phyloP scores from a whole-genome alignment of 2,888 invertebrate species.

The Oscheius onirici region DNA sequence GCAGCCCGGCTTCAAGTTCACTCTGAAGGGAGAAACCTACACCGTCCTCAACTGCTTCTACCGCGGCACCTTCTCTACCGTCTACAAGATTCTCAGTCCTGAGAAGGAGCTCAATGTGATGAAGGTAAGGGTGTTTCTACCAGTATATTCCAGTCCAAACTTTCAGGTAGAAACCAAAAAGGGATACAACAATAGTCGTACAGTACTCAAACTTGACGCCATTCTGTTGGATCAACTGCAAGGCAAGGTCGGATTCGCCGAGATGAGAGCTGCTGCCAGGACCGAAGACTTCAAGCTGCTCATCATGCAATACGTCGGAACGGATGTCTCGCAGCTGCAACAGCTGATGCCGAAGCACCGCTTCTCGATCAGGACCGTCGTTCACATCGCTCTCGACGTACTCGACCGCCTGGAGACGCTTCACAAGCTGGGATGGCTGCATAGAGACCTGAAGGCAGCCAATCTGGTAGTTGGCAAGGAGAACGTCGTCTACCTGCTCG shows the following conservation, averaged over 20 bases:
- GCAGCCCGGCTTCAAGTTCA: no score
- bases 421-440: not conserved
- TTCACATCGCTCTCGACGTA: not conserved
- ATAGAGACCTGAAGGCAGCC: slow-evolving; percentile 5
- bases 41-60: not conserved
- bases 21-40: not conserved
- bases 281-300: slow-evolving; percentile 33
- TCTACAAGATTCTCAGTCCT: not conserved
- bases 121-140: not conserved
- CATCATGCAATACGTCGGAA: slow-evolving; percentile 50
- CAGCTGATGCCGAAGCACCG: slow-evolving; percentile 38
- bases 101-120: not conserved
- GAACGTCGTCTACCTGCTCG: not conserved
- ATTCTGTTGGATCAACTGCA: not conserved
- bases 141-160: not conserved
- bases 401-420: not conserved
- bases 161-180: not conserved
- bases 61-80: not conserved
- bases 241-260: slow-evolving; percentile 12
- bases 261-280: slow-evolving; percentile 16
- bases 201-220: not conserved
- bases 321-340: slow-evolving; percentile 39
- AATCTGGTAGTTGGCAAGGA: not conserved
- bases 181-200: not conserved
- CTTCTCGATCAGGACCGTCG: not conserved